These are phyloP conservation scores for Toxotes jaculatrix DNA, from an alignment of 2,113 vertebrate species.

Conservation along the genomic window DNA sequence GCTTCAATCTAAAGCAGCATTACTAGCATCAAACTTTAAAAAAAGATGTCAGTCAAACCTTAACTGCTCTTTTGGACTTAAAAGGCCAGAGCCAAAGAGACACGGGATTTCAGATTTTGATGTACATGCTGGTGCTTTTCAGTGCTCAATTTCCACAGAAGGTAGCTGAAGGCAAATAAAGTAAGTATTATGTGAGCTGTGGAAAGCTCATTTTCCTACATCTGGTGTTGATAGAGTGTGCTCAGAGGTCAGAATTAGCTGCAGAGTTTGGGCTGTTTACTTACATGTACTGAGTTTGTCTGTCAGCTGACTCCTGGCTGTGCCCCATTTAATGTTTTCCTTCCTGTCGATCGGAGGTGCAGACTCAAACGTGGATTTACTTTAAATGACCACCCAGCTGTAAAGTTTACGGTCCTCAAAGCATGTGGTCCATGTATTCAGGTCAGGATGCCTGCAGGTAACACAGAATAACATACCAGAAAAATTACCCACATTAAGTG, in stretches of 20 bases:
- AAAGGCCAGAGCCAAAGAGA: constrained; percentile 6
- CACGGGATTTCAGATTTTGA: neutral
- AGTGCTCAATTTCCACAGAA: constrained; percentile 4
- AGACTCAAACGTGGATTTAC: constrained; percentile 3
- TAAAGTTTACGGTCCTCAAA: constrained; percentile 32
- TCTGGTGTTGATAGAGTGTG: constrained; percentile 11
- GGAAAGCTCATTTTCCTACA: constrained; percentile 33
- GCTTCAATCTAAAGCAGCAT: neutral
- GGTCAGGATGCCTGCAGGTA: constrained; percentile 33
- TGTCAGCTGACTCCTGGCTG: constrained; percentile 31
- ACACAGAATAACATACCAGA: constrained; percentile 16
- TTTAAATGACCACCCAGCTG: neutral
- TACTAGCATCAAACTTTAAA: neutral
- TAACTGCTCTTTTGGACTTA: neutral
- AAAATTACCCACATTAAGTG: constrained; percentile 30
- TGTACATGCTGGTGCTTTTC: neutral
- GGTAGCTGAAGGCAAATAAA: constrained; percentile 27
- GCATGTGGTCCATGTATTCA: constrained; percentile 22
- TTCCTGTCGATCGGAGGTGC: constrained; percentile 9
- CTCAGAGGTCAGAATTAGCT: constrained; percentile 51
- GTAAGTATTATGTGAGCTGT: constrained; percentile 22
- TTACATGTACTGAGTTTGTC: constrained; percentile 19
- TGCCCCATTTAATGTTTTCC: constrained; percentile 26
- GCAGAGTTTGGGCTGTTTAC: constrained; percentile 30
- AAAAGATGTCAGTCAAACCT: neutral